These are phyloP conservation scores for Drosophila truncata DNA, from an alignment of 1,140 invertebrate genomes.

Conservation along the genomic window DNA sequence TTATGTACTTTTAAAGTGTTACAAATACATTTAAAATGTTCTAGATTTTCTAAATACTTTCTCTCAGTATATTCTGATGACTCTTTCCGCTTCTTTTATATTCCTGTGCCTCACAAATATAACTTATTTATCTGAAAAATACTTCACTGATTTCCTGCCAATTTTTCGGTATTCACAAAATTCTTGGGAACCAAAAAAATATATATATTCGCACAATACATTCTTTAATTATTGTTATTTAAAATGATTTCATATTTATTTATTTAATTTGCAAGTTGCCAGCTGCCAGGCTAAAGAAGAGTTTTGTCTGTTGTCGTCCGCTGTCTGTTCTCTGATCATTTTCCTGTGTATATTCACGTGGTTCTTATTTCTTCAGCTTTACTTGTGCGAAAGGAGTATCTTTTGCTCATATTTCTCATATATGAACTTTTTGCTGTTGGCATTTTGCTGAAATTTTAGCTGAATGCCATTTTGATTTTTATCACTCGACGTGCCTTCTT, in stretches of 20 bases:
- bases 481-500: conserved; percentile 61
- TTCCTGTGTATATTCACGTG: conserved; percentile 20
- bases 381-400: conserved; percentile 7
- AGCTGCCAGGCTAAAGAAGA: conserved; percentile 37
- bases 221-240: conserved; percentile 56
- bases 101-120: neutral
- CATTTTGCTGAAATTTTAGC: conserved; percentile 42
- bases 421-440: conserved; percentile 14
- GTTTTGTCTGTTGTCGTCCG: conserved; percentile 1
- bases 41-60: too few species aligned
- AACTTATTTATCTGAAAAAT: neutral
- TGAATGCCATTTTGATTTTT: conserved; percentile 66
- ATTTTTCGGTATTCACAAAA: conserved; percentile 9
- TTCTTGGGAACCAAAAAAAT: conserved; percentile 3
- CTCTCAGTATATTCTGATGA: neutral
- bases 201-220: conserved; percentile 32
- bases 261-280: conserved; percentile 35
- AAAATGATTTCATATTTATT: conserved; percentile 56
- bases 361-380: conserved; percentile 40
- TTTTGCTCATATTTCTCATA: conserved; percentile 18
- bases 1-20: too few species aligned
- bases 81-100: neutral
- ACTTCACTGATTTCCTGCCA: conserved; percentile 18
- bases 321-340: conserved; percentile 8
- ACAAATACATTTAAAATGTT: too few species aligned